Percentiles rank a stretch among this genome's conserved stretches.
These are phyloP conservation scores for Lacerta viridis DNA, from an alignment of 2,797 vertebrate genomes.

Conservation along the genomic window DNA sequence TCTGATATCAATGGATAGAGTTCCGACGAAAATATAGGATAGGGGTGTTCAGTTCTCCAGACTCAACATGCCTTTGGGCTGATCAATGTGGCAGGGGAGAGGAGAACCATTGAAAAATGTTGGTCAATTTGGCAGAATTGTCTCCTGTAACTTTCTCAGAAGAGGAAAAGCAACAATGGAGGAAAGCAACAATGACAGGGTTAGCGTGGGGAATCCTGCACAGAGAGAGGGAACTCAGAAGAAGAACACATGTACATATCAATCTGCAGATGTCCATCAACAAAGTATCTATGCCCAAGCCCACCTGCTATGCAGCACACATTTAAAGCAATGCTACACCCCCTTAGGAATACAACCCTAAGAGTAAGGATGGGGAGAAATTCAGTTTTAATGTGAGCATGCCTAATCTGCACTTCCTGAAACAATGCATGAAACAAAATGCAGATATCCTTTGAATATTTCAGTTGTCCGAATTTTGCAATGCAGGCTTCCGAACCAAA, in stretches of 20 bases:
- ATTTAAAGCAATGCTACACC: slow-evolving; percentile 26
- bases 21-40: background rate
- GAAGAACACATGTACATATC: slow-evolving; percentile 34
- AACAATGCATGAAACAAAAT: slow-evolving; percentile 36
- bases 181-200: background rate
- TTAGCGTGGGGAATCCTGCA: background rate
- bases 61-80: background rate
- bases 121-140: background rate
- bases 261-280: slow-evolving; percentile 16
- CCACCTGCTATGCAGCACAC: background rate
- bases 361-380: background rate
- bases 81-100: background rate
- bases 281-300: slow-evolving; percentile 18
- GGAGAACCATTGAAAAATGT: background rate
- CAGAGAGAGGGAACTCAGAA: background rate
- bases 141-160: background rate
- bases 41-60: slow-evolving; percentile 14
- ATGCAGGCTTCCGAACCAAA: no score
- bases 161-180: background rate
- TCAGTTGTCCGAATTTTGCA: no score
- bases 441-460: no score
- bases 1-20: background rate
- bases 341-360: slow-evolving; percentile 24
- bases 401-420: background rate
- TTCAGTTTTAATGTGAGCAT: no score